Evolutionary conservation across 2,888 invertebrate genomes (phyloP), one percentile per base, ranked within the genome.

Genomic region (Beris morrisii): DNA sequence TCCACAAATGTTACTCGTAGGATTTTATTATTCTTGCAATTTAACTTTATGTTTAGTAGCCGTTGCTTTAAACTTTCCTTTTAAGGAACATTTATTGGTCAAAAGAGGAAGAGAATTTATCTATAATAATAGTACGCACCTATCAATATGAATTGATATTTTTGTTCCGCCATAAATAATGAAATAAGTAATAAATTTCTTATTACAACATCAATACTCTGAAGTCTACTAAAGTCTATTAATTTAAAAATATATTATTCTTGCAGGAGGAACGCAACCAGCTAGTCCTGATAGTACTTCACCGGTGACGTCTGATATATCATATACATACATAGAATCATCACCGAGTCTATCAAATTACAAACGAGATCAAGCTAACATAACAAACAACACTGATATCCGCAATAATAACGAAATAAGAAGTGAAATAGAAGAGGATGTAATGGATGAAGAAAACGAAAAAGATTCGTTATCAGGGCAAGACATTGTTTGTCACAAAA

Each of bases 221-320:
- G 3, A 22, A 22, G 22, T 22, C 3, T 22, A 22, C 22, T 22
- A 22, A 22, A 22, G 22, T 22, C 3, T 22, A 22, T 22, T 22
- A 22, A 22, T 22, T 22, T 22, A 22, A 22, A 22, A 22, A 22
- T 22, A 22, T 22, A 22, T 22, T 22, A 22, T 71, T 69, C 72
- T 74, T 82, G 65, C 75, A 86, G 85, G 78, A 76, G 72, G 77
- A 46, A 83, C 89, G 45, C 91, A 91, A 75, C 87, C 89, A 78
- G 88, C 90, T 12, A 90, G 90, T 74, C 93, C 93, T 0, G 93
- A 93, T 77, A 93, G 92, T 74, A 93, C 93, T 11, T 92, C 92
- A 56, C 91, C 92, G 3, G 89, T 91, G n/a, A 86, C 87, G 66
- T 91, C 91, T 0, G 91, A 91, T 73, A 80, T 90, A 0, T 87